Percentiles rank a stretch among this genome's conserved stretches.
Evolutionary conservation across 1,140 invertebrate species (phyloP).

Genomic region (Coboldia fuscipes): DNA sequence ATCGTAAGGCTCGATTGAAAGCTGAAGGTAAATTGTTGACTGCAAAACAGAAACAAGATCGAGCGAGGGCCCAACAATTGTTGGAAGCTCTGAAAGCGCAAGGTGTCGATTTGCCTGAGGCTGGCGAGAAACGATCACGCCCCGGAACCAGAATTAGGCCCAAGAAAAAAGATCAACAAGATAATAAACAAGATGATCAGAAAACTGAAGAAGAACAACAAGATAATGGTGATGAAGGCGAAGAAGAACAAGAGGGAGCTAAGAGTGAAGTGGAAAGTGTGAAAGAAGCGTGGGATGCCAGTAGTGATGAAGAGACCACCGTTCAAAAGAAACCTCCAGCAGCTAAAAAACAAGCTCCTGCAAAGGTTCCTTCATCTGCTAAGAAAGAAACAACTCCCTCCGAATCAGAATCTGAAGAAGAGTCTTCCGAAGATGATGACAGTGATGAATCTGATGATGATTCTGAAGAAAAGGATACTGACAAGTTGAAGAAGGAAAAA

Average conservation of each 20-base stretch:
- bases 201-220: slow-evolving; percentile 28
- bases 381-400: slow-evolving; percentile 3
- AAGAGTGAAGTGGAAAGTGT: slow-evolving; percentile 5
- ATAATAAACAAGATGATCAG: slow-evolving; percentile 25
- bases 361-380: not conserved
- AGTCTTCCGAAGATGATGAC: slow-evolving; percentile 20
- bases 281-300: slow-evolving; percentile 2
- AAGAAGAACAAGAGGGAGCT: slow-evolving; percentile 25
- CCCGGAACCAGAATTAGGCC: slow-evolving; percentile 50
- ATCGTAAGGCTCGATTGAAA: slow-evolving; percentile 77
- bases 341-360: not conserved
- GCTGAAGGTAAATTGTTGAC: slow-evolving; percentile 87
- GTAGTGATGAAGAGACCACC: slow-evolving; percentile 11
- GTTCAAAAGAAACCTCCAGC: too few species aligned
- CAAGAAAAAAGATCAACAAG: slow-evolving; percentile 33
- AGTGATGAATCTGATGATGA: slow-evolving; percentile 24
- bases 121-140: slow-evolving; percentile 39
- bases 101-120: slow-evolving; percentile 42
- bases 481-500: slow-evolving; percentile 40
- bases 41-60: slow-evolving; percentile 77
- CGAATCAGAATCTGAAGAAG: slow-evolving; percentile 11
- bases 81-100: slow-evolving; percentile 72
- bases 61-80: slow-evolving; percentile 66
- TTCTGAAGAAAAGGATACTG: slow-evolving; percentile 21
- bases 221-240: slow-evolving; percentile 23